These are phyloP conservation scores for Pseudopleuronectes americanus DNA, from an alignment of 2,797 vertebrate genomes.

Conservation along the genomic window DNA sequence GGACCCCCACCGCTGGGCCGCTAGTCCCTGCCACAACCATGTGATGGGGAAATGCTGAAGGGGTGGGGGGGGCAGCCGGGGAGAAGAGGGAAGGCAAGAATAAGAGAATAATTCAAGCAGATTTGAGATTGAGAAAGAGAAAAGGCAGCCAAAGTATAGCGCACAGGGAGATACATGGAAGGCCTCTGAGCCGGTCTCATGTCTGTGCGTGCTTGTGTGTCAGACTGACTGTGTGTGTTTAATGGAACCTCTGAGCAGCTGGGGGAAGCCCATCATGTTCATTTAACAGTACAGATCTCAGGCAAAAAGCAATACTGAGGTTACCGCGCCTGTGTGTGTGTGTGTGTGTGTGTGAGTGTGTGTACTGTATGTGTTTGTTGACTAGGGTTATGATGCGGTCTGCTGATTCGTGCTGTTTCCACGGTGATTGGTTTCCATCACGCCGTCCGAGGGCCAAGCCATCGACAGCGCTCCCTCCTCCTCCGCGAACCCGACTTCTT, in stretches of 20 bases:
- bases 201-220: conserved; percentile 67
- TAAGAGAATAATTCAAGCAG: conserved; percentile 56
- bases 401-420: conserved; percentile 78
- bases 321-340: conserved; percentile 28
- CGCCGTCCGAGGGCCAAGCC: conserved; percentile 62
- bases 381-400: conserved; percentile 54
- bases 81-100: conserved; percentile 24
- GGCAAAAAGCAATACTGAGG: conserved; percentile 61
- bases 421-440: conserved; percentile 82
- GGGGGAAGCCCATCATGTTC: conserved; percentile 77
- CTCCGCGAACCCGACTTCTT: conserved; percentile 63
- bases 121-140: conserved; percentile 55
- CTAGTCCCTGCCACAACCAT: conserved; percentile 64
- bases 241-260: conserved; percentile 71
- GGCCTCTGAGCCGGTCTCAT: conserved; percentile 42
- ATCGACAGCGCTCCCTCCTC: conserved; percentile 69
- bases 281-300: conserved; percentile 72
- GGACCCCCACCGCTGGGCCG: conserved; percentile 66
- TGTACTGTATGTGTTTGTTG: conserved; percentile 33
- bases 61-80: conserved; percentile 15
- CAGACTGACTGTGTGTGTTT: conserved; percentile 72
- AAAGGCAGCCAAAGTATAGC: conserved; percentile 50
- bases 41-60: conserved; percentile 62
- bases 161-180: conserved; percentile 51
- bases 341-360: conserved; percentile 3